Base-by-base conservation (phyloP, 2,888 invertebrate species). In the Dicycla oo region DNA sequence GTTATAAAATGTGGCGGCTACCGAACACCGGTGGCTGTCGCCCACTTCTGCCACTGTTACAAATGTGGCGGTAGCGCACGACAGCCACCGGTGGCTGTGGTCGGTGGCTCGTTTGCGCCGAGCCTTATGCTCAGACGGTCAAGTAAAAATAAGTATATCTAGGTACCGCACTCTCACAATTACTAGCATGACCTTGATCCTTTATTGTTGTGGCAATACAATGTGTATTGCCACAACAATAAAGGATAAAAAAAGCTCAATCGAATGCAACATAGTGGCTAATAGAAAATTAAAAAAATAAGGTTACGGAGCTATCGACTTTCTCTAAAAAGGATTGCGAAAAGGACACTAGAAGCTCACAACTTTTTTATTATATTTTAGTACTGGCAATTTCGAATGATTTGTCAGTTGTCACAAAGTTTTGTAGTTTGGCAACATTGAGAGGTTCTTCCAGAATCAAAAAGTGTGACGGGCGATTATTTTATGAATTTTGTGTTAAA, bases 381-480 rank as follows among this genome's bases (percentile, higher is more conserved):
- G 13, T 64, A 76, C 86, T 92, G 89, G 91, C 90, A 92, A 91
- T 72, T 82, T 83, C 80, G 77, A 83, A 69, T 10, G 3, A 79
- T 80, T 67, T 82, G 83, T 79, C 86, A 88, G 86, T 85, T 84
- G 86, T 88, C 86, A 89, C 83, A 58, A 67, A 80, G 86, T 86
- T 88, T 86, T 70, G 11, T 69, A 73, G 70, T 34, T 80, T 92
- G 88, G 93, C 90, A 93, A 92, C 93, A 91, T 88, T 89, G 77
- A 79, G 60, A 82, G 81, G 82, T 92, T 90, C 91, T 95, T 95
- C 93, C 87, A 94, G 93, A 94, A 94, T 91, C 89, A 90, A 94
- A 89, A 92, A 93, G 93, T 93, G 93, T 93, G 93, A 93, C 93
- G 91, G 89, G 87, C 88, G 86, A 87, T 88, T 88, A 90, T 90